Evolutionary conservation across 35 echinoderm and acorn worm species (phyloP).

Genomic region (Heliocidaris tuberculata): DNA sequence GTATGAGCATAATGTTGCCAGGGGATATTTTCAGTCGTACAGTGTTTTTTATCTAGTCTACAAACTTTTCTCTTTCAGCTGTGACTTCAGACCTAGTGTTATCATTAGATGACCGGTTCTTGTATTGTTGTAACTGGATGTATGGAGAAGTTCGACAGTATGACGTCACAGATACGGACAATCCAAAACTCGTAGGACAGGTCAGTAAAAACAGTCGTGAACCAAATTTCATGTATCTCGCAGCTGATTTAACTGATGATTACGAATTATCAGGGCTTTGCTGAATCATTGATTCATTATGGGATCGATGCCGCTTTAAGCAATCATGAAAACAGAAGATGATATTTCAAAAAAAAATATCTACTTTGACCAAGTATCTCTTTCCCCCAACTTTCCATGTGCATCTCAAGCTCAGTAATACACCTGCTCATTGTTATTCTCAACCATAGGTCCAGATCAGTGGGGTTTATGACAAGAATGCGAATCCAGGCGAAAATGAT

Average conservation of each 20-base stretch:
- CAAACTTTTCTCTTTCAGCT: background rate
- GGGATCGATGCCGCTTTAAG: no score
- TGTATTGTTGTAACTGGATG: constrained; percentile 61
- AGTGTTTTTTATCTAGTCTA: no score
- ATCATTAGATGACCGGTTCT: constrained; percentile 52
- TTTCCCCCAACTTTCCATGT: no score
- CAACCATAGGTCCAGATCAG: background rate
- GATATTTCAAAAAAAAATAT: no score
- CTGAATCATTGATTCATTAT: no score
- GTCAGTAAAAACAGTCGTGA: constrained; percentile 5
- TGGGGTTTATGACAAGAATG: background rate
- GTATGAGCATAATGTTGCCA: no score
- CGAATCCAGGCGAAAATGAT: background rate
- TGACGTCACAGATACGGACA: constrained; percentile 52
- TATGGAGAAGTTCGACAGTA: constrained; percentile 62
- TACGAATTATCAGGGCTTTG: no score
- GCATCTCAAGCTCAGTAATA: no score
- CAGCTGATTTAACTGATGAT: no score
- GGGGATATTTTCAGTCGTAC: no score
- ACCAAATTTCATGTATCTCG: background rate
- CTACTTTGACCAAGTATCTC: background rate
- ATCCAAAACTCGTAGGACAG: constrained; percentile 48
- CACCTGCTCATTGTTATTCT: background rate
- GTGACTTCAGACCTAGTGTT: constrained; percentile 54
- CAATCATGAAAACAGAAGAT: no score